Evolutionary conservation across 2,797 vertebrate species (phyloP).

Genomic region (Molossus molossus): DNA sequence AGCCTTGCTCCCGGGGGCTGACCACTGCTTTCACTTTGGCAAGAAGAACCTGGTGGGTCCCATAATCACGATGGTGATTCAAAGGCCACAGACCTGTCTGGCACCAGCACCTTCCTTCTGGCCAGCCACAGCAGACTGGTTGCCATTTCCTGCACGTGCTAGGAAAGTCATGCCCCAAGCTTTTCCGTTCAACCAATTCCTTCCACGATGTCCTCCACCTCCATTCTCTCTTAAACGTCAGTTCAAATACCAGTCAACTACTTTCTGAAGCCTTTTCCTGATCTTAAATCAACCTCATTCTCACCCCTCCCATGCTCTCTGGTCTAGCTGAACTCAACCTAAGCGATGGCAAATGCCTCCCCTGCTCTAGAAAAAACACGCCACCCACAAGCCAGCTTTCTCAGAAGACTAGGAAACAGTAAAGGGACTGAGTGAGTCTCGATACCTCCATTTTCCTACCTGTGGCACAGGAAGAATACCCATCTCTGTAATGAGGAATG

Average conservation of each 20-base stretch:
- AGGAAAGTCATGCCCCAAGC: constrained; percentile 25
- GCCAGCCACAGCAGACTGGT: not conserved
- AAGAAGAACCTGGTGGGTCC: not conserved
- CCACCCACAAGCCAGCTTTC: not conserved
- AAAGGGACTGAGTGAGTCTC: not conserved
- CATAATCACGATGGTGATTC: not conserved
- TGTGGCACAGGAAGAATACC: not conserved
- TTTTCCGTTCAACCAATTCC: constrained; percentile 43
- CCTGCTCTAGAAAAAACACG: constrained; percentile 49
- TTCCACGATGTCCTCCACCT: constrained; percentile 47
- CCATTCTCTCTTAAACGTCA: constrained; percentile 73
- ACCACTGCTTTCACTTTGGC: not conserved
- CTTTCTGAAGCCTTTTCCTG: constrained; percentile 65
- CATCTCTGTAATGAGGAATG: not conserved
- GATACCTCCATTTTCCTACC: not conserved
- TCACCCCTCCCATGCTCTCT: constrained; percentile 55
- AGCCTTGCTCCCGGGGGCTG: not conserved
- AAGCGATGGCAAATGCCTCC: not conserved
- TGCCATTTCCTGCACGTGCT: not conserved
- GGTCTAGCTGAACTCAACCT: not conserved
- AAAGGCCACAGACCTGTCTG: not conserved
- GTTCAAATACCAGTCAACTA: constrained; percentile 76
- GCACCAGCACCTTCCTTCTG: not conserved
- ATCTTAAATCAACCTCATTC: constrained; percentile 30
- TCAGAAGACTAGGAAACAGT: not conserved